Base-by-base conservation (phyloP, 1,140 invertebrate genomes). In the Palaemon carinicauda region DNA sequence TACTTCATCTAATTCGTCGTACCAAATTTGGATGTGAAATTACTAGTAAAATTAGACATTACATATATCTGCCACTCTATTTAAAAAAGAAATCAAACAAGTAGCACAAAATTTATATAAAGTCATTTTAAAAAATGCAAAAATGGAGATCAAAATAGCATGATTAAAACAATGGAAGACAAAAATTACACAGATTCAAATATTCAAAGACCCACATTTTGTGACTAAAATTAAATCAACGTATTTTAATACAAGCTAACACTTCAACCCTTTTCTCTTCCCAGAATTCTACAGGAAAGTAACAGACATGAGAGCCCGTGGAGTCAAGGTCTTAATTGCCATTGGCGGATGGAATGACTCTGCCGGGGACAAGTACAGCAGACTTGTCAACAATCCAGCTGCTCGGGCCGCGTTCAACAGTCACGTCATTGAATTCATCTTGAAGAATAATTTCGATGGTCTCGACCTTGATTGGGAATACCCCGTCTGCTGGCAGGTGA, bases 391-490 rank as follows among this genome's bases (percentile, higher is more conserved):
- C 88, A 93, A 91, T 33, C 91, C 92, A 1, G 83, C 89, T 0
- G 90, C 92, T 2, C 91, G 94, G 29, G 89, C 88, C 33, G 92
- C 90, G 80, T 94, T 95, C 87, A 92, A 94, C 31, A 84, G 91
- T 0, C 92, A 93, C 54, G 93, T 93, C 17, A 85, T 94, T 3
- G 88, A 92, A 50, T 94, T 94, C 80, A 91, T 94, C 78, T 90
- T 92, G 71, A 92, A 93, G 79, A 92, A 94, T 83, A 91, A 92
- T 21, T 94, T 94, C 87, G 93, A 94, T 87, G 94, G 94, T 4
- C 89, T 94, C 3, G 94, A 94, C 90, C 90, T 94, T 14, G 94
- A 95, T 86, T 95, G 94, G 94, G 94, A 95, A 87, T 95, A 95
- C 91, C 95, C 95, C 1, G 94, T 93, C 89, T 95, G 95, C 89